Conservation (phyloP, 2,797 vertebrate species). For the Catostomus latipinnis region DNA sequence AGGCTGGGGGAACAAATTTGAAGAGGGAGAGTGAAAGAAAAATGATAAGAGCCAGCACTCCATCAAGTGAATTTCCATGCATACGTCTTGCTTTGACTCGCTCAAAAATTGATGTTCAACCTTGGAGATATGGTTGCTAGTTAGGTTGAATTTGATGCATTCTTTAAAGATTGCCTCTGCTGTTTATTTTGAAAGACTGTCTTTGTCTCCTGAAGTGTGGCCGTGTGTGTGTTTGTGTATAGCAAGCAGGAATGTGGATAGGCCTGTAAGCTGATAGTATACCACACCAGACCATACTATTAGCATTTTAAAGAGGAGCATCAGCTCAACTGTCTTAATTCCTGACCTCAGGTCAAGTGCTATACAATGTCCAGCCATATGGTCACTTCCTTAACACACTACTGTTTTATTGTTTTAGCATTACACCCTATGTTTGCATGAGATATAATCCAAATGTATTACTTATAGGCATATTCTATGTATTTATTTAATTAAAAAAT, state of each 20-base stretch:
- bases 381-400: no score
- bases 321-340: constrained; percentile 10
- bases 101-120: constrained; percentile 37
- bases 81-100: constrained; percentile 2
- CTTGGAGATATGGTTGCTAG: constrained; percentile 15
- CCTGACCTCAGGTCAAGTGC: constrained; percentile 16
- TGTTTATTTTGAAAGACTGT: constrained; percentile 16
- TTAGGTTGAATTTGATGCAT: background rate
- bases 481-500: no score
- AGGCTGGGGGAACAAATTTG: constrained; percentile 81
- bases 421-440: no score
- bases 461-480: no score
- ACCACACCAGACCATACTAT: background rate
- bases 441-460: no score
- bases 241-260: background rate
- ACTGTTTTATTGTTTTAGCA: background rate
- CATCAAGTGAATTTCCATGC: constrained; percentile 45
- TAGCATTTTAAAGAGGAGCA: constrained; percentile 30
- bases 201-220: constrained; percentile 36
- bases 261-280: constrained; percentile 36
- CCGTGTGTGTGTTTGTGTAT: background rate
- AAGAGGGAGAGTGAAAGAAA: constrained; percentile 69
- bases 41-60: constrained; percentile 44
- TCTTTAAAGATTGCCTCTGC: background rate
- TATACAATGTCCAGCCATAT: constrained; percentile 1